A percentile compares a stretch with the other conserved stretches of the same genome.
Evolutionary conservation across 2,797 vertebrate genomes (phyloP).

Genomic region (Gouania willdenowi): DNA sequence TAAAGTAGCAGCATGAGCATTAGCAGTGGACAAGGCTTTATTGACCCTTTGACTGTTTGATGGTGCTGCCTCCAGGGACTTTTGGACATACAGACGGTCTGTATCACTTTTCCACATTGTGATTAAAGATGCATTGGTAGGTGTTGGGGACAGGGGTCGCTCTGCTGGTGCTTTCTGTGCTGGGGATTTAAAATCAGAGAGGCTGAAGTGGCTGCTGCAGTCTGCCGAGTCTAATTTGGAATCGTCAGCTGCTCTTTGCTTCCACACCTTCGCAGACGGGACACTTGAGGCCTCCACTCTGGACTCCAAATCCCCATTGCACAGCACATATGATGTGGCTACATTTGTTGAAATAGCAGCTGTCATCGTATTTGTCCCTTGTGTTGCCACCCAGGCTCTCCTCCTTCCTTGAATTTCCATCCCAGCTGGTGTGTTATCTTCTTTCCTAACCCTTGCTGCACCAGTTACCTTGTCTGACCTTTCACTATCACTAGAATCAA

Average conservation of each 20-base stretch:
- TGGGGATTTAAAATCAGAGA: constrained; percentile 2
- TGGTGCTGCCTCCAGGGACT: not conserved
- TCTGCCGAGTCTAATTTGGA: constrained; percentile 17
- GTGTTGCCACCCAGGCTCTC: constrained; percentile 25
- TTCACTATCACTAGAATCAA: not conserved
- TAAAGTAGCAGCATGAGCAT: not conserved
- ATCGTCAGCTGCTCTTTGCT: constrained; percentile 18
- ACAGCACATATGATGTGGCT: not conserved
- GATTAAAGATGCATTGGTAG: constrained; percentile 14
- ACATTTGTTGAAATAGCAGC: not conserved
- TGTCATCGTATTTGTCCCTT: constrained; percentile 1
- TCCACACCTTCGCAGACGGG: constrained; percentile 39
- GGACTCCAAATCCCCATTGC: constrained; percentile 20
- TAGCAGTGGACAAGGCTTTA: not conserved
- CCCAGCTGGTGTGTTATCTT: not conserved
- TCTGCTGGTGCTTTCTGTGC: constrained; percentile 57
- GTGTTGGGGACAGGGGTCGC: constrained; percentile 69
- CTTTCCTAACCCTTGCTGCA: not conserved
- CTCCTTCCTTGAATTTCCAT: constrained; percentile 2
- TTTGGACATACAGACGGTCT: constrained; percentile 1
- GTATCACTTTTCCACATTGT: constrained; percentile 5
- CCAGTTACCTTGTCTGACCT: not conserved
- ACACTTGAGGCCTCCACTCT: constrained; percentile 1
- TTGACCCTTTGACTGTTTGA: not conserved
- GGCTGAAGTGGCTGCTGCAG: constrained; percentile 5